These are phyloP conservation scores for Nomada fucata DNA, from an alignment of 2,888 invertebrate species.

Conservation along the genomic window DNA sequence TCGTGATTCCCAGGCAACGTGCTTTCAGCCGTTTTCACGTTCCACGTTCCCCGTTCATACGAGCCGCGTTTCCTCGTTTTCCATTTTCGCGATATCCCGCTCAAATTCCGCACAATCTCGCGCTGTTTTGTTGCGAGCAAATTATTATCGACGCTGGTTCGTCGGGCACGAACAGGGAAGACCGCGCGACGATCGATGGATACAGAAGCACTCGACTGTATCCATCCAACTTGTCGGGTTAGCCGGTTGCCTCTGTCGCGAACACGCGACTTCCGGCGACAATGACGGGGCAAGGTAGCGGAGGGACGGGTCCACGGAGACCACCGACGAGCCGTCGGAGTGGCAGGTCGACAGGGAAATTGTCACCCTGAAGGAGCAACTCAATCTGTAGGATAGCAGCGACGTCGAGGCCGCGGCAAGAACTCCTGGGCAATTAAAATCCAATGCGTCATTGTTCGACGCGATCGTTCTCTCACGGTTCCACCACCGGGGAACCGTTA, in stretches of 20 bases:
- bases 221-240: slow-evolving; percentile 34
- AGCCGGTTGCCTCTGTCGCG: slow-evolving; percentile 25
- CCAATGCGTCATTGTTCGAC: background rate
- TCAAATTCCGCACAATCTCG: slow-evolving; percentile 12
- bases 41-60: slow-evolving; percentile 13
- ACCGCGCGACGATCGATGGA: slow-evolving; percentile 12
- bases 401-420: background rate
- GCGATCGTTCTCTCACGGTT: background rate
- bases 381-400: slow-evolving; percentile 24
- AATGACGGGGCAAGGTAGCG: slow-evolving; percentile 59
- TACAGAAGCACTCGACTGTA: slow-evolving; percentile 9
- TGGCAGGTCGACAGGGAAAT: slow-evolving; percentile 61
- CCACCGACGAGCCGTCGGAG: slow-evolving; percentile 63
- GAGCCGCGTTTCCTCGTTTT: slow-evolving; percentile 15
- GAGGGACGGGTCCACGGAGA: slow-evolving; percentile 48
- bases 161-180: background rate
- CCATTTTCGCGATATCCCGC: slow-evolving; percentile 17
- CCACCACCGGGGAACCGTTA: background rate
- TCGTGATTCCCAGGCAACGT: slow-evolving; percentile 42
- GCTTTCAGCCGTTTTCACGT: slow-evolving; percentile 3
- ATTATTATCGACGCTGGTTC: background rate
- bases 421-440: slow-evolving; percentile 14
- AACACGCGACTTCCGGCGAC: slow-evolving; percentile 66
- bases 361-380: slow-evolving; percentile 59
- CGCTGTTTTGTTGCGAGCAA: background rate